Base-by-base conservation (phyloP, 2,888 invertebrate species). In the Blastobasis lacticolella region DNA sequence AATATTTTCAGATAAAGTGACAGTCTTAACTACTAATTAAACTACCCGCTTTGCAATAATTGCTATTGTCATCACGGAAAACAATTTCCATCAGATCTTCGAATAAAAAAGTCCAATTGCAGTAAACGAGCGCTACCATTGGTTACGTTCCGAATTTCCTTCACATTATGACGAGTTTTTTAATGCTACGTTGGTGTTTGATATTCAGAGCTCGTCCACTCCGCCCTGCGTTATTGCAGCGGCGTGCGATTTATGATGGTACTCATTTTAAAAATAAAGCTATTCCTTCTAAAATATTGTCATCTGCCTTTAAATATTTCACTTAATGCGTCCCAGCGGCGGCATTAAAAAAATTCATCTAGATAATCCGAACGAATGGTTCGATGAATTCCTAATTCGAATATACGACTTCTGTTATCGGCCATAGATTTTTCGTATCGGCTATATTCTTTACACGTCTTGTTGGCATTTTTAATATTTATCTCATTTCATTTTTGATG, bases 251-350 rank as follows among this genome's bases (percentile, higher is more conserved):
- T 86, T 87, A 85, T 78, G 78, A 73, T 73, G 64, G 67, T 71
- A 66, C 78, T 78, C 81, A 74, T 78, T 86, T 85, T 82, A 78
- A 83, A 81, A 84, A 85, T 85, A 82, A 82, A 82, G 83, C 87
- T 78, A 86, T 86, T 86, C 77, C 70, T 78, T 78, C 75, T 86
- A 82, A 88, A 84, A 87, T 86, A 88, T 82, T 81, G 86, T 86
- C 87, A 83, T 85, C 78, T 79, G 75, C 71, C 78, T 84, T 23
- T 85, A 84, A 87, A 87, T 82, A 85, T 85, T 86, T 84, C 75
- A 81, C 78, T 80, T 80, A 78, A 87, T 81, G 73, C 70, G 73
- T 76, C 85, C 81, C 87, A 63, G 62, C 73, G 81, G 84, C 63
- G 65, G 65, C 75, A 72, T 85, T 82, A 74, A 66, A 73, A n/a